These are phyloP conservation scores for Gephyroberyx darwinii DNA, from an alignment of 2,797 vertebrate genomes.

Conservation along the genomic window DNA sequence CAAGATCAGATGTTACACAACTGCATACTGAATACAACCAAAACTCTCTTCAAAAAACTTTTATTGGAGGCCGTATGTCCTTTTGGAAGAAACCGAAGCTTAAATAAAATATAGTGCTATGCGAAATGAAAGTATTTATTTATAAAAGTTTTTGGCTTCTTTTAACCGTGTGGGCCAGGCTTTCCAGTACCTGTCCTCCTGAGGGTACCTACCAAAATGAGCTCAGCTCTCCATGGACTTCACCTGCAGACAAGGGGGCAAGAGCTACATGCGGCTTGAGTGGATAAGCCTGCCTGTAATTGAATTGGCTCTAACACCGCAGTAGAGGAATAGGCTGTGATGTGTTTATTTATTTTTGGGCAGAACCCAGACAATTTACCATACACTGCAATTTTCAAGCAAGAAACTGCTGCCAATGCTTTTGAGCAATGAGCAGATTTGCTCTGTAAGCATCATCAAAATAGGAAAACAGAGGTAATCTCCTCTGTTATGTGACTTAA, in stretches of 20 bases:
- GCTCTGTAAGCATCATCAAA: conserved; percentile 1
- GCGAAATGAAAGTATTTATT: conserved; percentile 39
- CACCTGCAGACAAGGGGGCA: conserved; percentile 57
- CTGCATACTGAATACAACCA: not conserved
- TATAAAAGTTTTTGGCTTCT: conserved; percentile 37
- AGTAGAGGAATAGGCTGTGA: conserved; percentile 43
- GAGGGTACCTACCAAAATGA: conserved; percentile 52
- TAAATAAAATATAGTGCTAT: conserved; percentile 16
- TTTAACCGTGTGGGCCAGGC: conserved; percentile 28
- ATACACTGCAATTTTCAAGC: conserved; percentile 30
- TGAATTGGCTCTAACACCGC: conserved; percentile 57
- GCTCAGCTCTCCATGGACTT: conserved; percentile 52
- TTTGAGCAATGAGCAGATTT: not conserved
- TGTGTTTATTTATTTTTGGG: conserved; percentile 56
- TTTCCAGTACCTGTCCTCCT: conserved; percentile 47
- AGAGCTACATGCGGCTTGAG: conserved; percentile 50
- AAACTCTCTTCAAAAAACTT: not conserved
- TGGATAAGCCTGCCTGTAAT: conserved; percentile 59
- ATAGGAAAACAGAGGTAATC: not conserved
- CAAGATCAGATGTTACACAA: not conserved
- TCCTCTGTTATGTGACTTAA: not conserved
- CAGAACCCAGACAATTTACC: conserved; percentile 38
- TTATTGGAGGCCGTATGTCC: conserved; percentile 5
- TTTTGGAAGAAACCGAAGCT: conserved; percentile 26
- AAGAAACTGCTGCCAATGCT: conserved; percentile 21